Evolutionary conservation across 2,113 vertebrate genomes (phyloP), one percentile per base, ranked within the genome.

Genomic region (Peromyscus maniculatus): DNA sequence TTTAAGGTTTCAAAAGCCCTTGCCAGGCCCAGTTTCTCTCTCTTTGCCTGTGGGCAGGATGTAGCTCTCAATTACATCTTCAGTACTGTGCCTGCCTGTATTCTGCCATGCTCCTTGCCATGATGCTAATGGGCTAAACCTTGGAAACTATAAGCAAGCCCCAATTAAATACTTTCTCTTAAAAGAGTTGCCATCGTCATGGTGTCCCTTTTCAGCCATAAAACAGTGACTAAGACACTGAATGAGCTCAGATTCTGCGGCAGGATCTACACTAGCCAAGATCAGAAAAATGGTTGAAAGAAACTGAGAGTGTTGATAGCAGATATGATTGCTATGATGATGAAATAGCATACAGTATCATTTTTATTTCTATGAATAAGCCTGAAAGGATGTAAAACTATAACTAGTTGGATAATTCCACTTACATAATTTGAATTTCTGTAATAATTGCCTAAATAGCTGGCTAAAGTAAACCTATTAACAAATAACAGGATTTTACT

Each of bases 371-470:
- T 86, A 0, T 66, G 52, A 69, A 26, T 91, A 87, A 79, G 9
- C 8, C 13, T 59, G 5, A n/a, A 43, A 36, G 5, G 3, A 59
- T 92, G 4, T 24, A 6, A 36, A 64, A 43, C 91, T 90, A 72
- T 71, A 80, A 22, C 52, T 52, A 39, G 7, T 13, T 69, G 46
- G 28, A 90, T 55, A 52, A 46, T 5, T 75, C 16, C 1, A 43
- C 28, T 78, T 67, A 87, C 59, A 87, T n/a, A 39, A 83, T 83
- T 93, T 49, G 22, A 86, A 69, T 64, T 84, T 89, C 80, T 92
- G 46, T 52, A 87, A 71, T 5, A 46, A 62, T 90, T 7, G 9
- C 3, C 1, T 31, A 57, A 75, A 4, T 64, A 39, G 89, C 7
- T 72, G 46, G 7, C 43, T 57, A 22, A 17, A 26, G 26, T 66